Evolutionary conservation across 2,113 vertebrate species (phyloP).

Genomic region (Tachuris rubrigastra): DNA sequence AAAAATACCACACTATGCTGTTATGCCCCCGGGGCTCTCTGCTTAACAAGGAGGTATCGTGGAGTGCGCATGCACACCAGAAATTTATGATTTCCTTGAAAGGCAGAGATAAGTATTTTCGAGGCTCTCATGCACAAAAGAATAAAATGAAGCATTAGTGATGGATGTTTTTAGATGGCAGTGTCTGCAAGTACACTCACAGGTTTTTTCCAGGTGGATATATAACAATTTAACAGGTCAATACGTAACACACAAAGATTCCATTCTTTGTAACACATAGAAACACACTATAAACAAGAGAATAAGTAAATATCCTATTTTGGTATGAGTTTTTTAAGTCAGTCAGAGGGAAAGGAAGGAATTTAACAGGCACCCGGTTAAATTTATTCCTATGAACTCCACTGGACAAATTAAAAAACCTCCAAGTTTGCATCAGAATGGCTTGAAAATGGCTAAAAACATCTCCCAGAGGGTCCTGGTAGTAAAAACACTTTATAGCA

Average conservation of each 20-base stretch:
- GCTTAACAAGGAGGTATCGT: not conserved
- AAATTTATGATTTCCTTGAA: conserved; percentile 18
- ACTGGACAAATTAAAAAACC: not conserved
- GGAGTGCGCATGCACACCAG: not conserved
- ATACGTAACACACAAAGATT: not conserved
- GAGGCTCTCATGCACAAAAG: not conserved
- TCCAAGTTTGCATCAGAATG: not conserved
- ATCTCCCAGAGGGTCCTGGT: not conserved
- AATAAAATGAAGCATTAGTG: not conserved
- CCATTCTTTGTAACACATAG: not conserved
- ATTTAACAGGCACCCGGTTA: not conserved
- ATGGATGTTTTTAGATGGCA: not conserved
- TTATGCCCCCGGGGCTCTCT: not conserved
- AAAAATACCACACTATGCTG: conserved; percentile 25
- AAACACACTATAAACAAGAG: not conserved
- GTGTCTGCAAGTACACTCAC: not conserved
- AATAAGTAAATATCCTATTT: not conserved
- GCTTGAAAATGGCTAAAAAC: not conserved
- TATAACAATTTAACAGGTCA: not conserved
- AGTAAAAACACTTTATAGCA: not conserved
- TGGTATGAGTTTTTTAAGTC: not conserved
- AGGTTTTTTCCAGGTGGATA: not conserved
- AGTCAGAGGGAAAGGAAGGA: not conserved
- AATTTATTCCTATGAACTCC: not conserved
- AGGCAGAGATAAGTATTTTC: not conserved